Evolutionary conservation across 2,797 vertebrate species (phyloP).

Genomic region (Pelobates cultripes): DNA sequence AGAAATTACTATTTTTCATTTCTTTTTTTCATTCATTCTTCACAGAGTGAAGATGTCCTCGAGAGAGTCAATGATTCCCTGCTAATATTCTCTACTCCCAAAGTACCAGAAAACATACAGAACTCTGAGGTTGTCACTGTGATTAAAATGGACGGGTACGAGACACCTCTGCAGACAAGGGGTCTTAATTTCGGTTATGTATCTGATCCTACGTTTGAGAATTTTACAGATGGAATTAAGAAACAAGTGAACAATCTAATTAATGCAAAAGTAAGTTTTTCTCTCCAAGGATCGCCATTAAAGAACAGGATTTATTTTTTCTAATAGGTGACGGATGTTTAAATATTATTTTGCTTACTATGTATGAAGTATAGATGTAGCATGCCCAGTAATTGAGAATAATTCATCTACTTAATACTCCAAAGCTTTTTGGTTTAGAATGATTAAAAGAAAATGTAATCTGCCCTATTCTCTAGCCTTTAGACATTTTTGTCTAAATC

Average conservation of each 20-base stretch:
- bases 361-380: slow-evolving; percentile 21
- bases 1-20: not conserved
- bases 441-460: not conserved
- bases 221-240: slow-evolving; percentile 82
- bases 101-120: slow-evolving; percentile 71
- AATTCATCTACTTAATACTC: not conserved
- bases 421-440: not conserved
- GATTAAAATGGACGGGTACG: slow-evolving; percentile 84
- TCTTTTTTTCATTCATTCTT: slow-evolving; percentile 2
- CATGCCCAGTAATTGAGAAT: not conserved
- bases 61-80: slow-evolving; percentile 79
- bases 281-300: too few species aligned
- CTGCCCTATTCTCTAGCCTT: too few species aligned
- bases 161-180: slow-evolving; percentile 72
- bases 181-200: slow-evolving; percentile 81
- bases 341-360: not conserved
- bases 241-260: slow-evolving; percentile 82
- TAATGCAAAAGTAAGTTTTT: slow-evolving; percentile 72
- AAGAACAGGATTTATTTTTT: too few species aligned
- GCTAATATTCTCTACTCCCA: slow-evolving; percentile 84
- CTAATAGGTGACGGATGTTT: not conserved
- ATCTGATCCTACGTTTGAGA: slow-evolving; percentile 82
- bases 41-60: slow-evolving; percentile 61
- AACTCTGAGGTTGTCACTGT: slow-evolving; percentile 73
- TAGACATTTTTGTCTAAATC: too few species aligned